Evolutionary conservation across 2,888 invertebrate species (phyloP).

Genomic region (Drosophila monieri): DNA sequence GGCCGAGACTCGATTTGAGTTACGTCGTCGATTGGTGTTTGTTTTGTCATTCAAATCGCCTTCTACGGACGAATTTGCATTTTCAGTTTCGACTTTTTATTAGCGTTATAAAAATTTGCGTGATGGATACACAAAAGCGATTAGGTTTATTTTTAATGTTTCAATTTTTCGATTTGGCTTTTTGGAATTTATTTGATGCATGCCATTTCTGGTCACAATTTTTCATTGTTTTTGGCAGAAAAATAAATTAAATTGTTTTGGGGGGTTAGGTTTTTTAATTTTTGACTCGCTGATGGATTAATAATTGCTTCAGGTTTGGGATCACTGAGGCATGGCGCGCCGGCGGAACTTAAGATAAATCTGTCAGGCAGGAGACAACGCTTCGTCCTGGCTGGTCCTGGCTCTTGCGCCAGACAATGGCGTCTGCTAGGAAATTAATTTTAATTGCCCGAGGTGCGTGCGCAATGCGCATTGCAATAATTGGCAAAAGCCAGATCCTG

Average conservation of each 20-base stretch:
- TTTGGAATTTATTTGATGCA: constrained; percentile 46
- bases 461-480: constrained; percentile 54
- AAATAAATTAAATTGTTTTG: constrained; percentile 26
- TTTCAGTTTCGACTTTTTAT: constrained; percentile 49
- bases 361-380: constrained; percentile 45
- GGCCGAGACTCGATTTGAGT: constrained; percentile 25
- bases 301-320: background rate
- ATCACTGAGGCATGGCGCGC: constrained; percentile 6
- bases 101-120: constrained; percentile 53
- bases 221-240: constrained; percentile 26
- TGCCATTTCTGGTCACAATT: constrained; percentile 41
- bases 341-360: constrained; percentile 38
- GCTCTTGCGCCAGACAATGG: constrained; percentile 49
- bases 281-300: constrained; percentile 26
- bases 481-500: constrained; percentile 59
- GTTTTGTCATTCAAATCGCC: constrained; percentile 64
- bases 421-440: constrained; percentile 63
- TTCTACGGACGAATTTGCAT: constrained; percentile 46
- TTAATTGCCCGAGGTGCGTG: constrained; percentile 65
- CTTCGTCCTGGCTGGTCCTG: constrained; percentile 24
- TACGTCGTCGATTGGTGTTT: constrained; percentile 37
- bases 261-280: constrained; percentile 21
- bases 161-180: constrained; percentile 53
- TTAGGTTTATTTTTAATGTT: constrained; percentile 59
- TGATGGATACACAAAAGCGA: constrained; percentile 60